Percentiles rank a stretch among this genome's conserved stretches.
Evolutionary conservation across 2,797 vertebrate species (phyloP).

Genomic region (Aeoliscus strigatus): DNA sequence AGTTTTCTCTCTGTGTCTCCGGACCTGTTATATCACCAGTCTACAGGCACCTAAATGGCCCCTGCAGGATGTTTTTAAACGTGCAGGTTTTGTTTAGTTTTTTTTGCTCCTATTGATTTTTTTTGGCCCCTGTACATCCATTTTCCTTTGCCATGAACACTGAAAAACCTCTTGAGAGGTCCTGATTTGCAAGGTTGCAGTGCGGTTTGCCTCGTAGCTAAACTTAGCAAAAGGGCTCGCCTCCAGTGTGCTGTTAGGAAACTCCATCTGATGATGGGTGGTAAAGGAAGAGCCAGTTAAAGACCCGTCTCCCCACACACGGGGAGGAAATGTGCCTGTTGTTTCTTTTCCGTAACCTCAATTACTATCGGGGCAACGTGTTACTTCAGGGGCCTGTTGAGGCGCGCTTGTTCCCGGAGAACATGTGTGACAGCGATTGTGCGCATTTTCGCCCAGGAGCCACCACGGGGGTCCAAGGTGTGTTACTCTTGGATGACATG

Average conservation of each 20-base stretch:
- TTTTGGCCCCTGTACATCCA: not conserved
- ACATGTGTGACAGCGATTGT: constrained; percentile 41
- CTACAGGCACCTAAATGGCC: constrained; percentile 3
- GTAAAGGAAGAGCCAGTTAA: constrained; percentile 40
- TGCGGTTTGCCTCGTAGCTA: constrained; percentile 35
- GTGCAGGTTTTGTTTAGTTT: constrained; percentile 3
- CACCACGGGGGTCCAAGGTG: constrained; percentile 46
- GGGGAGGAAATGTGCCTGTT: constrained; percentile 57
- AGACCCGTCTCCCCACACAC: constrained; percentile 35
- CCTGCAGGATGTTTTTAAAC: constrained; percentile 8
- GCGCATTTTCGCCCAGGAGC: constrained; percentile 48
- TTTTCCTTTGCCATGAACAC: constrained; percentile 13
- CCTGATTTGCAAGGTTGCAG: constrained; percentile 20
- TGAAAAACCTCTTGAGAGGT: constrained; percentile 19
- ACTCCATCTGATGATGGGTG: constrained; percentile 40
- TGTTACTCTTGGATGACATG: constrained; percentile 59
- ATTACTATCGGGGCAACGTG: constrained; percentile 62
- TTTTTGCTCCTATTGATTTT: constrained; percentile 9
- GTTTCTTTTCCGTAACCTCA: constrained; percentile 73
- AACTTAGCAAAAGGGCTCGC: constrained; percentile 37
- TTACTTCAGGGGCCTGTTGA: constrained; percentile 61
- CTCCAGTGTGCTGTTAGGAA: constrained; percentile 45
- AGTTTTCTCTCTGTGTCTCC: no score
- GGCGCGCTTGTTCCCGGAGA: constrained; percentile 55
- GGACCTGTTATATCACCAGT: no score